These are phyloP conservation scores for Girardia tigrina DNA, from an alignment of 2,888 invertebrate genomes.

Conservation along the genomic window DNA sequence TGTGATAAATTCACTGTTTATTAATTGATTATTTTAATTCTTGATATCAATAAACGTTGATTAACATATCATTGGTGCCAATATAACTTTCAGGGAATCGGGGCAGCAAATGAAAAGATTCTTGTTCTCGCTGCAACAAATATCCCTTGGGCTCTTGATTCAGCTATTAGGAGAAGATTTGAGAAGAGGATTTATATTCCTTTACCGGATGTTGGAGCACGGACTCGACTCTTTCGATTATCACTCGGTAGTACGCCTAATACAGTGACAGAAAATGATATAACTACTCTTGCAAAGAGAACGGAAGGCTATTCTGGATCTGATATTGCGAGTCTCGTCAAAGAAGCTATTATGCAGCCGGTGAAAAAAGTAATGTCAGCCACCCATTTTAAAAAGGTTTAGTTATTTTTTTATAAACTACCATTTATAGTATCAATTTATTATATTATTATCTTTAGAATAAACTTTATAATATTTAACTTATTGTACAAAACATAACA, in stretches of 20 bases:
- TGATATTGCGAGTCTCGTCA: constrained; percentile 87
- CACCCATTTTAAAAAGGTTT: constrained; percentile 76
- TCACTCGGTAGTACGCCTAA: constrained; percentile 76
- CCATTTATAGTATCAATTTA: too few relatives aligned
- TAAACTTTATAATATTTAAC: too few relatives aligned
- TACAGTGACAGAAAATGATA: constrained; percentile 68
- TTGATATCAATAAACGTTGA: too few relatives aligned
- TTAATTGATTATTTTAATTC: too few relatives aligned
- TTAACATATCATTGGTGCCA: too few relatives aligned
- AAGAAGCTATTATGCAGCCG: constrained; percentile 96
- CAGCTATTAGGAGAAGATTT: constrained; percentile 87
- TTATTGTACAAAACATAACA: too few relatives aligned
- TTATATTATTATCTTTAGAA: too few relatives aligned
- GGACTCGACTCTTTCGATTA: constrained; percentile 81
- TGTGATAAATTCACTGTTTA: too few relatives aligned
- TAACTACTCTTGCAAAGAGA: constrained; percentile 49
- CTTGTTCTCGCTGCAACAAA: constrained; percentile 90
- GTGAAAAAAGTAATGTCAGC: constrained; percentile 95
- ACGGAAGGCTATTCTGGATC: constrained; percentile 75
- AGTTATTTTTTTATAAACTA: too few relatives aligned
- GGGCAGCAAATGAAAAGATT: constrained; percentile 78
- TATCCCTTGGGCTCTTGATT: constrained; percentile 81
- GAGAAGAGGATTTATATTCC: constrained; percentile 97
- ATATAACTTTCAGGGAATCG: too few relatives aligned
- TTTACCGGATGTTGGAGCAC: constrained; percentile 79